These are phyloP conservation scores for Amphipyra berbera DNA, from an alignment of 2,888 invertebrate species.

Conservation along the genomic window DNA sequence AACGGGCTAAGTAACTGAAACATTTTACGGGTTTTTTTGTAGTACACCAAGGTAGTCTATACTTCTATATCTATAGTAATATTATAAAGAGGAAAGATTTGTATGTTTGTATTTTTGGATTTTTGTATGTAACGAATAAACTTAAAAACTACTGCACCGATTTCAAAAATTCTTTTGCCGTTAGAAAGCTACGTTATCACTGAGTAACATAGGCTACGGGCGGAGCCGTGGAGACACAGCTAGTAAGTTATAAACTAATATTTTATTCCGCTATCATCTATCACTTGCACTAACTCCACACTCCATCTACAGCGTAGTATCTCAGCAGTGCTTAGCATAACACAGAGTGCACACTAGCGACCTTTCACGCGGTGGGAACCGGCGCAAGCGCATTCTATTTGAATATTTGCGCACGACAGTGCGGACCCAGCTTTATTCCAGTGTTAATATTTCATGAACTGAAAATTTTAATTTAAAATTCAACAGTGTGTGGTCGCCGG, in stretches of 20 bases:
- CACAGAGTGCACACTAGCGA: constrained; percentile 76
- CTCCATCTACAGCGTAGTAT: constrained; percentile 66
- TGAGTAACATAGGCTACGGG: no score
- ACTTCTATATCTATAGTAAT: no score
- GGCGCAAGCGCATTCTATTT: constrained; percentile 77
- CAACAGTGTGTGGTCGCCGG: constrained; percentile 60
- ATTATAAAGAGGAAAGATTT: no score
- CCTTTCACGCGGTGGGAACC: constrained; percentile 72
- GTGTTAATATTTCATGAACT: constrained; percentile 85
- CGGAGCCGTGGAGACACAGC: no score
- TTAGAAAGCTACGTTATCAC: no score
- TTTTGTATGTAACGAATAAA: no score
- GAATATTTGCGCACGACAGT: constrained; percentile 72
- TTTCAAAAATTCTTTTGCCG: no score
- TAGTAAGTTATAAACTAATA: background rate
- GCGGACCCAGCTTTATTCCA: constrained; percentile 69
- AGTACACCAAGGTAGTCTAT: no score
- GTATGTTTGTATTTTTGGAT: no score
- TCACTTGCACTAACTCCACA: constrained; percentile 53
- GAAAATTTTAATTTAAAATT: constrained; percentile 80
- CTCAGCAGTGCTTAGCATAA: constrained; percentile 76
- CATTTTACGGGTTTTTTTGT: no score
- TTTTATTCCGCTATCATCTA: constrained; percentile 46
- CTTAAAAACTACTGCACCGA: no score
- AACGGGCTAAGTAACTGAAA: no score